A percentile compares a stretch with the other conserved stretches of the same genome.
These are phyloP conservation scores for Oscheius sp. DNA, from an alignment of 2,888 invertebrate genomes.

Conservation along the genomic window DNA sequence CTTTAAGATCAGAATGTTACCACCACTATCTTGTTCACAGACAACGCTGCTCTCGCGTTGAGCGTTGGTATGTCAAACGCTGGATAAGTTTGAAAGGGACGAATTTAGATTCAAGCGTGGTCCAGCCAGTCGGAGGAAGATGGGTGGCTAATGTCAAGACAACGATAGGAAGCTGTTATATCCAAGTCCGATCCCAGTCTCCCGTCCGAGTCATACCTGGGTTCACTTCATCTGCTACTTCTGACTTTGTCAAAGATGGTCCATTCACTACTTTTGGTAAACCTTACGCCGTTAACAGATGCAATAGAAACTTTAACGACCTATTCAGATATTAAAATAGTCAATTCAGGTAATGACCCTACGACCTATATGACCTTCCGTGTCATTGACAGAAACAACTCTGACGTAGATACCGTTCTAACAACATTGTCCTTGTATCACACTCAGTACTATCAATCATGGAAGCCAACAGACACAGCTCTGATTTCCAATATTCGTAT, in stretches of 20 bases:
- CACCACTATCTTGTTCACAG: background rate
- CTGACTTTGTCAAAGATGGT: conserved; percentile 41
- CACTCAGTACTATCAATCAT: conserved; percentile 28
- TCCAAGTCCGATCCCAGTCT: conserved; percentile 23
- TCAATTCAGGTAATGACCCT: background rate
- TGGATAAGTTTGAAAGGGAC: background rate
- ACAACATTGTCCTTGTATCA: conserved; percentile 6
- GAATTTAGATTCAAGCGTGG: background rate
- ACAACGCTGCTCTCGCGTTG: conserved; percentile 5
- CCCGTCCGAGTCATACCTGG: conserved; percentile 25
- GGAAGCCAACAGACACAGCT: background rate
- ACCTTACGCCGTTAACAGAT: too few species aligned
- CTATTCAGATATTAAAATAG: background rate
- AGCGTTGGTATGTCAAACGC: background rate
- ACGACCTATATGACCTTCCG: conserved; percentile 49
- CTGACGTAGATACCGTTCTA: conserved; percentile 35
- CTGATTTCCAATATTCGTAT: conserved; percentile 24
- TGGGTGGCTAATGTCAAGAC: conserved; percentile 20
- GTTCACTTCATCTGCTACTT: conserved; percentile 42
- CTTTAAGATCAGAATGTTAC: background rate
- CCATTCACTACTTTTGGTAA: conserved; percentile 38
- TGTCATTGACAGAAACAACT: conserved; percentile 41
- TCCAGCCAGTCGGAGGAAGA: background rate
- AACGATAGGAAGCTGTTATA: conserved; percentile 11
- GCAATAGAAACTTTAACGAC: background rate